A percentile compares a stretch with the other conserved stretches of the same genome.
Evolutionary conservation across 2,888 invertebrate species (phyloP).

Genomic region (Morpho deidamia): DNA sequence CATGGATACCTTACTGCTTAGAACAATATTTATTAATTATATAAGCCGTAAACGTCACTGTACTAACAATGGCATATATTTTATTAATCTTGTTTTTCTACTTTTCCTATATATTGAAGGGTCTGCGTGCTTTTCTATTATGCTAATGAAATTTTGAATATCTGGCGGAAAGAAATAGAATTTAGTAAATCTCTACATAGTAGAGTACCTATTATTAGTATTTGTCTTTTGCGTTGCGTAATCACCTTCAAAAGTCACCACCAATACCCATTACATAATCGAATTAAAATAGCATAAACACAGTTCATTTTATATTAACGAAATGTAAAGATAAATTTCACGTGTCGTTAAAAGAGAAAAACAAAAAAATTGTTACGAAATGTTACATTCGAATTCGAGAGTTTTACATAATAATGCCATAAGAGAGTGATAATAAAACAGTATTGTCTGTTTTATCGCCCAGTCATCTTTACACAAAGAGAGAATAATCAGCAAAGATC

Average conservation of each 20-base stretch:
- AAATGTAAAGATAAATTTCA: constrained; percentile 30
- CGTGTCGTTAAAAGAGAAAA: constrained; percentile 31
- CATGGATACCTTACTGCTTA: too few species aligned
- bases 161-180: too few species aligned
- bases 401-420: constrained; percentile 42
- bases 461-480: constrained; percentile 5
- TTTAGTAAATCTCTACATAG: too few species aligned
- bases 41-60: too few species aligned
- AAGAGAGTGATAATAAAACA: constrained; percentile 6
- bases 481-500: neutral
- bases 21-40: too few species aligned
- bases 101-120: too few species aligned
- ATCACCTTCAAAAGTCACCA: constrained; percentile 37
- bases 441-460: neutral
- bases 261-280: constrained; percentile 44
- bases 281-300: constrained; percentile 31
- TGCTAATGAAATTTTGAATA: too few species aligned
- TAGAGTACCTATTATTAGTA: too few species aligned
- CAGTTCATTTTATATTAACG: constrained; percentile 26
- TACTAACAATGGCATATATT: too few species aligned
- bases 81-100: too few species aligned
- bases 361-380: constrained; percentile 33
- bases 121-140: too few species aligned
- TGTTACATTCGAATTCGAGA: constrained; percentile 34
- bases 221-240: constrained; percentile 24